Conservation (phyloP, 2,888 invertebrate species). For the Euzophera pinguis region DNA sequence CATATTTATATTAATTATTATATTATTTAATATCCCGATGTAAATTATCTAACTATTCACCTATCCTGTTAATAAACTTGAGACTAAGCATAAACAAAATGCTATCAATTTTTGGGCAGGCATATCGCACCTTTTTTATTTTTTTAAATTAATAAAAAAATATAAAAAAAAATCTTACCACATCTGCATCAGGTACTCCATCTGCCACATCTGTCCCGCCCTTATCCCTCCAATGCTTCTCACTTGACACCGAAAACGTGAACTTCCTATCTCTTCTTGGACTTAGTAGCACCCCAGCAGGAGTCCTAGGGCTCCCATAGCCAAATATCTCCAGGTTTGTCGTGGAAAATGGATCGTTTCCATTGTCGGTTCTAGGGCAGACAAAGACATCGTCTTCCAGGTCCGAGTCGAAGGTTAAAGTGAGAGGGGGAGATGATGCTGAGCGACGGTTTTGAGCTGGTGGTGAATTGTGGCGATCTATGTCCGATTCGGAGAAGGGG, state of each 20-base stretch:
- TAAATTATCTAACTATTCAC: no score
- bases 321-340: conserved; percentile 66
- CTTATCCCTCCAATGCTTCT: conserved; percentile 73
- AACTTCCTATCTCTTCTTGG: conserved; percentile 64
- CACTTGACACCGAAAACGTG: conserved; percentile 63
- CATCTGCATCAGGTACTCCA: conserved; percentile 52
- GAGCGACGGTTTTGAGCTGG: conserved; percentile 53
- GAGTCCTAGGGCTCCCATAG: conserved; percentile 60
- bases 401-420: conserved; percentile 60
- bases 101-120: no score
- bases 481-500: conserved; percentile 67
- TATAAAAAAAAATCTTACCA: conserved; percentile 41
- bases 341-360: conserved; percentile 64
- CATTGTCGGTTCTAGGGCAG: conserved; percentile 54
- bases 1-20: no score
- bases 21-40: no score
- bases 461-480: conserved; percentile 43
- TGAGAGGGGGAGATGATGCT: conserved; percentile 61
- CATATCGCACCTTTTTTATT: no score
- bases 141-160: no score
- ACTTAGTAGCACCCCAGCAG: conserved; percentile 64
- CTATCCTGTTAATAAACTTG: no score
- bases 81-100: no score
- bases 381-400: conserved; percentile 73
- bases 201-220: conserved; percentile 69